Evolutionary conservation across 2,888 invertebrate genomes (phyloP).

Genomic region (Halictus quadricinctus): DNA sequence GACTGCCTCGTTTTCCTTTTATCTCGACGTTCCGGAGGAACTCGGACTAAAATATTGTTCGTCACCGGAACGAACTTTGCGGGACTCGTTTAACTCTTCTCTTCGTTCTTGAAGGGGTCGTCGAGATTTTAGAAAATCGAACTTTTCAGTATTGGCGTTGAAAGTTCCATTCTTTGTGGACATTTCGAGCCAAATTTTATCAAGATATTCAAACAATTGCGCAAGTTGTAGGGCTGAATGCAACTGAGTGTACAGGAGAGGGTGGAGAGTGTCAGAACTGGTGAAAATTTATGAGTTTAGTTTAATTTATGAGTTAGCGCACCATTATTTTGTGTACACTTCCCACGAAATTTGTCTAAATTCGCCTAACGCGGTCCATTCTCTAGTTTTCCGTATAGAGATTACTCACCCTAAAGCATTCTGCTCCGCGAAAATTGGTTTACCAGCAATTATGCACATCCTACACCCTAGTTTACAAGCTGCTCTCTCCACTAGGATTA

Average conservation of each 20-base stretch:
- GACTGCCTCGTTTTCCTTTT: conserved; percentile 36
- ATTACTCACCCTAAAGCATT: no score
- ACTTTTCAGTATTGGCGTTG: neutral
- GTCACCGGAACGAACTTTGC: neutral
- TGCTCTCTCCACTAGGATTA: no score
- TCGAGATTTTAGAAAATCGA: neutral
- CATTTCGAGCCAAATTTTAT: neutral
- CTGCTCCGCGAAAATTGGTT: no score
- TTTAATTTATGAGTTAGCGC: neutral
- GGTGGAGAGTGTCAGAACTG: neutral
- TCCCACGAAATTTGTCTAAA: no score
- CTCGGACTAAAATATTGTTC: conserved; percentile 5
- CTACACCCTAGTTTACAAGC: no score
- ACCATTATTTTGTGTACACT: neutral
- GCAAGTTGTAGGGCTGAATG: neutral
- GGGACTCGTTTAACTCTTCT: neutral
- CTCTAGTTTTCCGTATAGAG: no score
- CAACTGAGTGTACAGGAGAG: neutral
- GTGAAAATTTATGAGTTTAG: neutral
- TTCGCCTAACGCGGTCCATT: no score
- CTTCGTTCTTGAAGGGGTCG: neutral
- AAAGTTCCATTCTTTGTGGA: neutral
- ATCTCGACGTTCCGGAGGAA: conserved; percentile 13
- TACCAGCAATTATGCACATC: no score
- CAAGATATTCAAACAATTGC: neutral